A percentile compares a stretch with the other conserved stretches of the same genome.
Evolutionary conservation across 2,113 vertebrate genomes (phyloP).

Genomic region (Alethe castanea): DNA sequence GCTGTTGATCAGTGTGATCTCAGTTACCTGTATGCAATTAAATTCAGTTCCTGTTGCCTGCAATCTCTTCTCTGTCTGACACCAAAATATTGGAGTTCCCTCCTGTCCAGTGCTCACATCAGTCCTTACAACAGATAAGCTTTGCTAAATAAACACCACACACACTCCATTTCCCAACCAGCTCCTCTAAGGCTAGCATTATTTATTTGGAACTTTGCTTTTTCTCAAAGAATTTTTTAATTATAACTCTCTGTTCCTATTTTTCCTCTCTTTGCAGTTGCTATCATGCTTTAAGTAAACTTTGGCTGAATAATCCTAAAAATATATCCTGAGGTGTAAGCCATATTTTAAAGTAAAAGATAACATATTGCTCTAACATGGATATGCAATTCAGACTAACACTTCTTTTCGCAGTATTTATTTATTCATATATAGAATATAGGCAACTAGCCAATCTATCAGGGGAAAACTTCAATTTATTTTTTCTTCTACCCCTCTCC

Average conservation of each 20-base stretch:
- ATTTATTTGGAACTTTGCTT: background rate
- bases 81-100: background rate
- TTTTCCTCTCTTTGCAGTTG: background rate
- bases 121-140: background rate
- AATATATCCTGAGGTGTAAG: background rate
- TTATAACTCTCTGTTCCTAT: background rate
- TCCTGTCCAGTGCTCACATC: background rate
- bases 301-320: background rate
- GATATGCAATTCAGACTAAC: background rate
- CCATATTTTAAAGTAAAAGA: background rate
- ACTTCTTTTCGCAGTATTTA: constrained; percentile 34
- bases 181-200: background rate
- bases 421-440: background rate
- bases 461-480: constrained; percentile 14
- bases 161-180: background rate
- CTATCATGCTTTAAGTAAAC: background rate
- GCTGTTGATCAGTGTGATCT: background rate
- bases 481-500: constrained; percentile 19
- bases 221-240: background rate
- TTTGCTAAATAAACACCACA: background rate
- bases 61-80: background rate
- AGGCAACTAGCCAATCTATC: background rate
- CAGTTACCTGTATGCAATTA: background rate
- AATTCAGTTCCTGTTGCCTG: background rate
- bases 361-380: background rate